A percentile compares a stretch with the other conserved stretches of the same genome.
phyloP scores from a whole-genome alignment of 2,797 vertebrate genomes.

The Enteromius unitaeniatus region DNA sequence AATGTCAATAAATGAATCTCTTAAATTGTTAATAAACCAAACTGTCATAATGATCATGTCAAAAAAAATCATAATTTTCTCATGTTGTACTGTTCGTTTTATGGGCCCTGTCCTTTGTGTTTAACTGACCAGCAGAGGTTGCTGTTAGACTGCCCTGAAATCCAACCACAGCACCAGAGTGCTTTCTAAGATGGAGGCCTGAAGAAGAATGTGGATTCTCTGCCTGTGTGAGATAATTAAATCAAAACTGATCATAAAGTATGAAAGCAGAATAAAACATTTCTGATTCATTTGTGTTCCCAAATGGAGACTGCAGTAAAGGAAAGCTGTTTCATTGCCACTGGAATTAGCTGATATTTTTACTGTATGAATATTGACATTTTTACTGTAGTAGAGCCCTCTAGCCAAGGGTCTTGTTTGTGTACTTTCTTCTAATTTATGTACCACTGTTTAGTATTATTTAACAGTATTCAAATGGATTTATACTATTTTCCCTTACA shows the following conservation, averaged over 20 bases:
- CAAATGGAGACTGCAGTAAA: neutral
- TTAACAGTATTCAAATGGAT: neutral
- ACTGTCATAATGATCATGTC: neutral
- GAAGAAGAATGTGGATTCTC: neutral
- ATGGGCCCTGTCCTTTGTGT: neutral
- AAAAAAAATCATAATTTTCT: neutral
- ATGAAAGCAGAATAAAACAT: neutral
- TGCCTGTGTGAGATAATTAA: neutral
- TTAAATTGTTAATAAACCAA: neutral
- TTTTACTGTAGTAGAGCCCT: neutral
- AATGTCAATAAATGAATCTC: neutral
- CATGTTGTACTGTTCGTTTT: neutral
- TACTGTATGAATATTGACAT: neutral
- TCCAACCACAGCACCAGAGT: neutral
- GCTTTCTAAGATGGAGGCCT: slow-evolving; percentile 14
- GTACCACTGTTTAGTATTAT: neutral
- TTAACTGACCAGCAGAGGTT: slow-evolving; percentile 28
- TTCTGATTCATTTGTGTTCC: too few species aligned
- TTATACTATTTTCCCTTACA: neutral
- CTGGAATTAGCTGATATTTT: neutral
- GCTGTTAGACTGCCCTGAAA: slow-evolving; percentile 7
- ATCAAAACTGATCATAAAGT: neutral
- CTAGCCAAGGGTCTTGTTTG: neutral
- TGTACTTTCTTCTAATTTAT: neutral
- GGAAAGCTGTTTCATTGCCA: neutral